These are phyloP conservation scores for Brenthis daphne DNA, from an alignment of 2,888 invertebrate species.

Conservation along the genomic window DNA sequence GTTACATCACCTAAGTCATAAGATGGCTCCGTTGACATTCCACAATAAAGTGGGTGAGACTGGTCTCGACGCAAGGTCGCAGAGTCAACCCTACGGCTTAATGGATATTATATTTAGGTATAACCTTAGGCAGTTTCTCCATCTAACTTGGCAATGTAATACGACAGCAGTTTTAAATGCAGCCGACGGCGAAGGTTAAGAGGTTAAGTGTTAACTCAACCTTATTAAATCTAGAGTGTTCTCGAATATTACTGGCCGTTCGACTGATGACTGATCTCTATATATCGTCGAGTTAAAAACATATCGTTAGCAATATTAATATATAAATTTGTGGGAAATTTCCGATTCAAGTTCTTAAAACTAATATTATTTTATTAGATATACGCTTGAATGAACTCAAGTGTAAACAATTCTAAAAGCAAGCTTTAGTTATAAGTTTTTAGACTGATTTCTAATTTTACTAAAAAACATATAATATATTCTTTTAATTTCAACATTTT, in stretches of 20 bases:
- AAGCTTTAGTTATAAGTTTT: no score
- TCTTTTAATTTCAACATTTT: neutral
- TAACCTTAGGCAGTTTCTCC: slow-evolving; percentile 26
- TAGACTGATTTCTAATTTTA: no score
- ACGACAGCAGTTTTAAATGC: slow-evolving; percentile 31
- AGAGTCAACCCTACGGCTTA: slow-evolving; percentile 23
- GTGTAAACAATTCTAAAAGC: no score
- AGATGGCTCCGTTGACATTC: slow-evolving; percentile 20
- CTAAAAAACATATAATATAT: no score
- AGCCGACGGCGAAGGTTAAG: slow-evolving; percentile 30
- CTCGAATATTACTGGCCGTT: slow-evolving; percentile 9
- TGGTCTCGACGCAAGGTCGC: slow-evolving; percentile 23
- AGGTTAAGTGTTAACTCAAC: slow-evolving; percentile 27
- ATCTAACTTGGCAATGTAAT: slow-evolving; percentile 29
- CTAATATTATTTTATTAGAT: no score
- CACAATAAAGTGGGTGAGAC: slow-evolving; percentile 23
- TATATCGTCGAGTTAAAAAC: neutral
- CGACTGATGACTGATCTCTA: slow-evolving; percentile 9
- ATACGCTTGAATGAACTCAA: no score
- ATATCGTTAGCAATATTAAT: neutral
- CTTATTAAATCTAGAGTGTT: slow-evolving; percentile 24
- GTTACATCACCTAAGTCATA: slow-evolving; percentile 23
- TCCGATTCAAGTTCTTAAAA: neutral
- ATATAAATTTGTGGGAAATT: neutral
- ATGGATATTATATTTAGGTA: slow-evolving; percentile 32